phyloP scores from a whole-genome alignment of 2,888 invertebrate species.

The Rambutsinella grinnellia region DNA sequence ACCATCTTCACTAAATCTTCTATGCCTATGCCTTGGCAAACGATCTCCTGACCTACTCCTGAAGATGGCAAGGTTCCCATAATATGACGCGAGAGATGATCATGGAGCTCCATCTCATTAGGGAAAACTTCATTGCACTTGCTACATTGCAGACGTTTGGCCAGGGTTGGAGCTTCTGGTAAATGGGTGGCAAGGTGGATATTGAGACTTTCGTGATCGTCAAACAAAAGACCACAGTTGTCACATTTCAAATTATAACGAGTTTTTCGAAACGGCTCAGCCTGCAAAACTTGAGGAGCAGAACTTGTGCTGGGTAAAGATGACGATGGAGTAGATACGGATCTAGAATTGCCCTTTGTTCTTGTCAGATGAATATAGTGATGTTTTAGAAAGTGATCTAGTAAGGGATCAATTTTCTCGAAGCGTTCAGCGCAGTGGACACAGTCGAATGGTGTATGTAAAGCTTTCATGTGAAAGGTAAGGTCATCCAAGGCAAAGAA shows the following conservation, averaged over 20 bases:
- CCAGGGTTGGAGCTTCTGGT: background rate
- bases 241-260: constrained; percentile 16
- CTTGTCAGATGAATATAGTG: background rate
- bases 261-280: no score
- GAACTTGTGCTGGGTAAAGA: background rate
- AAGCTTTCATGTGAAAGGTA: constrained; percentile 30
- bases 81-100: constrained; percentile 10
- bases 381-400: constrained; percentile 10
- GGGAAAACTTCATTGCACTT: background rate
- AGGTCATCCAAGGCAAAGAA: constrained; percentile 44
- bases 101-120: background rate
- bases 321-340: background rate
- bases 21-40: background rate
- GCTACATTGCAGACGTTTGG: background rate
- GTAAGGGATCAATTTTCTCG: constrained; percentile 11
- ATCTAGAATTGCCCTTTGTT: background rate
- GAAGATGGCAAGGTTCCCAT: constrained; percentile 2
- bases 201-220: constrained; percentile 18
- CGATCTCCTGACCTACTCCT: background rate
- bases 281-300: background rate
- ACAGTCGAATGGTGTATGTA: constrained; percentile 36
- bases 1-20: background rate
- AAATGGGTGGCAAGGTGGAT: constrained; percentile 25
- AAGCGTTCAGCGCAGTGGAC: constrained; percentile 7
- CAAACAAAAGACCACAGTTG: constrained; percentile 9